A percentile compares a stretch with the other conserved stretches of the same genome.
These are phyloP conservation scores for rat (Rattus norvegicus) DNA, from an alignment of 2,113 vertebrate species.

Conservation along the genomic window DNA sequence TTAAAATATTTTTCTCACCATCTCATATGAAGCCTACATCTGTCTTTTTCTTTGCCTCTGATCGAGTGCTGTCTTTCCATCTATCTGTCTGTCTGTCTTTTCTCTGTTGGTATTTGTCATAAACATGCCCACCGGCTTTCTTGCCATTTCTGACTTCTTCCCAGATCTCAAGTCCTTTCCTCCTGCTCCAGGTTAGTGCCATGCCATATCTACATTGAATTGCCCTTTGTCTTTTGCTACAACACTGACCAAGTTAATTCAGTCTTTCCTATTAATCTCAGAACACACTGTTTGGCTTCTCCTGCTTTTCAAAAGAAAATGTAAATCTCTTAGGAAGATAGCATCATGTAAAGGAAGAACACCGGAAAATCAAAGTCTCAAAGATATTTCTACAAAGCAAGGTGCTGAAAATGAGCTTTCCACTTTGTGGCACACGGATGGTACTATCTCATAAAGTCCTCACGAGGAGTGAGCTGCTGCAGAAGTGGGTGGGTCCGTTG, in stretches of 20 bases:
- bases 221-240: neutral
- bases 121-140: neutral
- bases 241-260: neutral
- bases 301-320: neutral
- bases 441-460: neutral
- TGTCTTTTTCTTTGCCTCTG: neutral
- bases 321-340: neutral
- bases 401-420: conserved; percentile 11
- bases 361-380: conserved; percentile 15
- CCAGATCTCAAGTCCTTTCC: neutral
- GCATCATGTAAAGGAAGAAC: neutral
- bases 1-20: neutral
- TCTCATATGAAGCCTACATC: neutral
- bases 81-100: neutral
- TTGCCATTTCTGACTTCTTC: neutral
- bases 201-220: neutral
- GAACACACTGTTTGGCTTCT: neutral
- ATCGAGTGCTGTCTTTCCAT: neutral
- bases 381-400: neutral
- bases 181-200: neutral
- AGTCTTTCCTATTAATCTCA: neutral
- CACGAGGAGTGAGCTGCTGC: neutral
- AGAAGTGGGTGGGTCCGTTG: neutral
- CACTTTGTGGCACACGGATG: neutral
- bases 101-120: neutral